phyloP scores from a whole-genome alignment of 2,888 invertebrate genomes.

The Acanthoscelides obtectus region DNA sequence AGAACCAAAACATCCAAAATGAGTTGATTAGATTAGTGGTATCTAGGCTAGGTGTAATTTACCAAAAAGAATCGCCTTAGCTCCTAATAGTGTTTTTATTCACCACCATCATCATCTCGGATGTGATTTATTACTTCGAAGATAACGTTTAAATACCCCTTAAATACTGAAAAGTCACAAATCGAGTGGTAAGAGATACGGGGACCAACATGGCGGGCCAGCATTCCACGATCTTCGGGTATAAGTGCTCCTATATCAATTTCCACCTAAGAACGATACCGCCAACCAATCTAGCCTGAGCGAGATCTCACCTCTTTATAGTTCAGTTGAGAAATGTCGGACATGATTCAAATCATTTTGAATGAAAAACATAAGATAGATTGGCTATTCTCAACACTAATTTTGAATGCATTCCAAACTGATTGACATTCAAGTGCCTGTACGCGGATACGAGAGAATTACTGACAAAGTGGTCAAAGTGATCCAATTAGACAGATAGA shows the following conservation, averaged over 20 bases:
- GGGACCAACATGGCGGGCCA: neutral
- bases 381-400: too few relatives aligned
- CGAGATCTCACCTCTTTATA: neutral
- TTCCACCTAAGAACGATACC: neutral
- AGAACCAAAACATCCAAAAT: neutral
- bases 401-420: too few relatives aligned
- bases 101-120: neutral
- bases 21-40: neutral
- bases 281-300: neutral
- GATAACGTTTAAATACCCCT: neutral
- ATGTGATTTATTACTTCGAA: neutral
- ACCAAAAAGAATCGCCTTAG: neutral
- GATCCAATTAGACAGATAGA: too few relatives aligned
- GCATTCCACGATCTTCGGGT: neutral
- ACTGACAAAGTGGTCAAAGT: too few relatives aligned
- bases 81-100: neutral
- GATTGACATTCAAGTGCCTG: too few relatives aligned
- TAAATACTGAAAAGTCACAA: neutral
- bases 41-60: neutral
- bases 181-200: neutral
- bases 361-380: too few relatives aligned
- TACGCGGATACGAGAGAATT: too few relatives aligned
- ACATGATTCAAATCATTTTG: too few relatives aligned
- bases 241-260: neutral
- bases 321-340: neutral